phyloP scores from a whole-genome alignment of 2,797 vertebrate genomes.

The Brachyrhaphis roseni region DNA sequence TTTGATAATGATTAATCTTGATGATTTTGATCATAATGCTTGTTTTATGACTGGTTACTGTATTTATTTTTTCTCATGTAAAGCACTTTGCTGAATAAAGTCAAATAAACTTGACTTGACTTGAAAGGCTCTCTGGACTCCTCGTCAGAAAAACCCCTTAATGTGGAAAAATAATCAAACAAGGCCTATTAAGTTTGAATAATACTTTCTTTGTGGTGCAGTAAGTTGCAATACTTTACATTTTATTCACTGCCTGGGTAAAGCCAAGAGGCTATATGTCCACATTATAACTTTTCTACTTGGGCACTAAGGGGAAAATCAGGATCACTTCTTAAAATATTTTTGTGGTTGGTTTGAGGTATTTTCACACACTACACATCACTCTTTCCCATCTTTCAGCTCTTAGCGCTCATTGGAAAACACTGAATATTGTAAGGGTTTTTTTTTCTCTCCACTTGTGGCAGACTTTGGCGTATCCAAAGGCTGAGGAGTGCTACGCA shows the following conservation, averaged over 20 bases:
- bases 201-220: neutral
- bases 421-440: conserved; percentile 25
- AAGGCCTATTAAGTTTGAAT: neutral
- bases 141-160: neutral
- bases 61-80: neutral
- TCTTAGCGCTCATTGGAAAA: conserved; percentile 43
- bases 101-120: neutral
- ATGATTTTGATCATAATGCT: neutral
- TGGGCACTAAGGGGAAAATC: conserved; percentile 4
- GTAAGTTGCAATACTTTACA: neutral
- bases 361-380: conserved; percentile 23
- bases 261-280: neutral
- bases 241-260: neutral
- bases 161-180: neutral
- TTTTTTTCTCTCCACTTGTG: conserved; percentile 14
- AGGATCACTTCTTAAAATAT: conserved; percentile 13
- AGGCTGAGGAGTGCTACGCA: conserved; percentile 46
- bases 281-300: conserved; percentile 3
- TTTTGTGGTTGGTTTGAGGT: neutral
- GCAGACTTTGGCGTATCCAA: conserved; percentile 31
- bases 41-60: neutral
- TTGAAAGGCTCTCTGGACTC: neutral
- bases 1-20: too few species aligned
- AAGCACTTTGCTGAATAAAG: neutral
- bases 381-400: conserved; percentile 39